Base-by-base conservation (phyloP, 2,113 vertebrate species). In the Poecilia latipinna region DNA sequence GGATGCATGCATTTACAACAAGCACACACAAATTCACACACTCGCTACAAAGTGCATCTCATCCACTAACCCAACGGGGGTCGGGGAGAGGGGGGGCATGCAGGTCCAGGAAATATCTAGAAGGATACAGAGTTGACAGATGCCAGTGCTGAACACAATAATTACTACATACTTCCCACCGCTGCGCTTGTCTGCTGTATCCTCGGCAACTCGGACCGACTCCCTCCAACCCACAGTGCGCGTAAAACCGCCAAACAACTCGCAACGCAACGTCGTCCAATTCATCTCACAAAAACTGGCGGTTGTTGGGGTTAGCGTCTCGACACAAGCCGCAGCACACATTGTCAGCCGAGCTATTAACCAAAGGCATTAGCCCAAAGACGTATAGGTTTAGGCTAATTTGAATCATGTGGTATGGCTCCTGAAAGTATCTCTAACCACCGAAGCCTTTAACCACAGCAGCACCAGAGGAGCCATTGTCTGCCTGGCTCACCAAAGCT, bases 91-190 rank as follows among this genome's bases (percentile, higher is more conserved):
- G 65, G 91, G 85, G 91, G 84, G 91, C 93, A 94, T 92, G 88
- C 54, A 74, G 79, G 86, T 88, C 87, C 86, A 90, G 90, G 89
- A 93, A 92, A 94, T 91, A 88, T 87, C 82, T 93, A 83, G 72
- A 93, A 87, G 89, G 86, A 83, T 88, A 84, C 87, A 89, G 84
- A 91, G 88, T 87, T 91, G 92, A 94, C 89, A 94, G 92, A 94
- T 90, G 89, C 91, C 86, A 80, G 77, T 88, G 70, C 86, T 83
- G 85, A 93, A 93, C 89, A 92, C 91, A 92, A 92, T 93, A 94
- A 93, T 94, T 94, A 94, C 87, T 90, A 91, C 90, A 94, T 94
- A 93, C 85, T 94, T 94, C 90, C 91, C 88, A 85, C 83, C 87
- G 76, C 83, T 80, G 80, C 89, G 82, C 87, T 91, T 92, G 91